Evolutionary conservation across 2,113 vertebrate species (phyloP).

Genomic region (Tyrannus savana): DNA sequence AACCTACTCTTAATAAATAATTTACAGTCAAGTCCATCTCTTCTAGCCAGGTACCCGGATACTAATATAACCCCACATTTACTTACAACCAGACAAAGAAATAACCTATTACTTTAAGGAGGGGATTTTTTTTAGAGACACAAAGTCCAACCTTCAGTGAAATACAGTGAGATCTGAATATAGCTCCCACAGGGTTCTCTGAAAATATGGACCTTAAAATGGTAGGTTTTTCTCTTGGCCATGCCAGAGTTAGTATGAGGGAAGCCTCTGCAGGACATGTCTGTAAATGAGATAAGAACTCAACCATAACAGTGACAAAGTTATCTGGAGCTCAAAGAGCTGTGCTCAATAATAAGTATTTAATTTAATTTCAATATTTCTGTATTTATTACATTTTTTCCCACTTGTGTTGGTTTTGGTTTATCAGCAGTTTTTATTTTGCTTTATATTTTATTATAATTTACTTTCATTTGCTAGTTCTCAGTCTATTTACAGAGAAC

Average conservation of each 20-base stretch:
- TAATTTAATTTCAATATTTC: background rate
- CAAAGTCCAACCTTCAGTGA: background rate
- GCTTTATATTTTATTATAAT: constrained; percentile 38
- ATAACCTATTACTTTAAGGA: background rate
- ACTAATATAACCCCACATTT: background rate
- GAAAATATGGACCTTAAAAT: background rate
- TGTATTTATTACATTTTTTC: background rate
- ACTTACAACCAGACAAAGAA: background rate
- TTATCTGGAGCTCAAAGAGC: background rate
- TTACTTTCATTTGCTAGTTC: constrained; percentile 35
- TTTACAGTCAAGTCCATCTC: background rate
- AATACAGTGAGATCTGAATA: background rate
- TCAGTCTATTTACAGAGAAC: constrained; percentile 51
- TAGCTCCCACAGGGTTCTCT: background rate
- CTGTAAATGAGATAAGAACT: constrained; percentile 52
- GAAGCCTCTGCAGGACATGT: background rate
- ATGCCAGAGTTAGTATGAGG: background rate
- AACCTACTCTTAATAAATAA: background rate
- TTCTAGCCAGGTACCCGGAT: background rate
- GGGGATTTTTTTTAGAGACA: background rate
- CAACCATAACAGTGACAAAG: background rate
- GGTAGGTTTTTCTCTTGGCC: background rate
- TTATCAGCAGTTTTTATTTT: constrained; percentile 22
- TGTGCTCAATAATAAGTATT: background rate
- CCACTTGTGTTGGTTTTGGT: background rate